phyloP scores from a whole-genome alignment of 2,113 vertebrate genomes.

The Thymallus thymallus region DNA sequence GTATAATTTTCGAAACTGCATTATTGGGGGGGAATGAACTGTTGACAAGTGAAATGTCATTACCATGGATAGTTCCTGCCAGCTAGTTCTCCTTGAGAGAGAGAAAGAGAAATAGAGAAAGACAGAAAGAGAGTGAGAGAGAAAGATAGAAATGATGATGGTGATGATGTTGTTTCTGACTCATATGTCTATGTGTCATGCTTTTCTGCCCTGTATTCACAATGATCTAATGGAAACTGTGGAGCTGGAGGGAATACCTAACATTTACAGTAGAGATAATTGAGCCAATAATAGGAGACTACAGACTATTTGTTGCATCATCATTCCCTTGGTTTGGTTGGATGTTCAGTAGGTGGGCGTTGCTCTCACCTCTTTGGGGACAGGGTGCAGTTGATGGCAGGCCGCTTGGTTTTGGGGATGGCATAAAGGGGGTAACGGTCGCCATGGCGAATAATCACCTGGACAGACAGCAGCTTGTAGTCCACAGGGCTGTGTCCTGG shows the following conservation, averaged over 20 bases:
- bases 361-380: conserved; percentile 79
- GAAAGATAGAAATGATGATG: not conserved
- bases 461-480: conserved; percentile 89
- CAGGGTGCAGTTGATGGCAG: conserved; percentile 89
- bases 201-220: too few relatives aligned
- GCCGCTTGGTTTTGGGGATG: conserved; percentile 94
- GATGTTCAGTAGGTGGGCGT: not conserved
- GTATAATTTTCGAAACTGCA: too few relatives aligned
- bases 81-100: not conserved
- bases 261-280: too few relatives aligned
- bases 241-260: not conserved
- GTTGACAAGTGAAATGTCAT: too few relatives aligned
- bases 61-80: too few relatives aligned
- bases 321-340: too few relatives aligned
- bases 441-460: conserved; percentile 94
- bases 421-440: conserved; percentile 93
- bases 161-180: too few relatives aligned
- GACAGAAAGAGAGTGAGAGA: not conserved
- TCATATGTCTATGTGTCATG: too few relatives aligned
- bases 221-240: conserved; percentile 20
- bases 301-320: too few relatives aligned
- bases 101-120: not conserved
- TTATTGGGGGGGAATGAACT: too few relatives aligned
- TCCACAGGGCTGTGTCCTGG: conserved; percentile 91
- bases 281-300: too few relatives aligned